Evolutionary conservation across 2,888 invertebrate genomes (phyloP).

Genomic region (Tenthredo distinguenda): DNA sequence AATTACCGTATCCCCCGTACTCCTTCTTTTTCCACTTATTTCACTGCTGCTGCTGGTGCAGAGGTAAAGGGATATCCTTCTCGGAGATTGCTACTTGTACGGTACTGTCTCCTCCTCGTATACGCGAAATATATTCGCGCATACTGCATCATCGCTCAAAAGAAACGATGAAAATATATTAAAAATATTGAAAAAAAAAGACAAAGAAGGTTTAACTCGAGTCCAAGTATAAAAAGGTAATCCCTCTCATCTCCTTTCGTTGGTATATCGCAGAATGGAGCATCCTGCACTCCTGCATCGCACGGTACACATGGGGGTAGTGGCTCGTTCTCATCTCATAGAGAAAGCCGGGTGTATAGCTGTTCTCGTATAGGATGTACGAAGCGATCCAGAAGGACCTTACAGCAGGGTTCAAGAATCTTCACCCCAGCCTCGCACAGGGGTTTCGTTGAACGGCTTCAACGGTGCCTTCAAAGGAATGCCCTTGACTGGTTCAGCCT

Average conservation of each 20-base stretch:
- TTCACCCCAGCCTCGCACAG: not conserved
- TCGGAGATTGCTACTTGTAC: slow-evolving; percentile 11
- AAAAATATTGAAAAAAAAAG: too few relatives aligned
- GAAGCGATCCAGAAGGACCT: slow-evolving; percentile 2
- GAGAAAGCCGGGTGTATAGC: not conserved
- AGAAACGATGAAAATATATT: too few relatives aligned
- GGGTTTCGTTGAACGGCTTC: not conserved
- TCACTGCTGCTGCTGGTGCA: not conserved
- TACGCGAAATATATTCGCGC: not conserved
- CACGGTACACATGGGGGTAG: not conserved
- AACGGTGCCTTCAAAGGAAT: slow-evolving; percentile 38
- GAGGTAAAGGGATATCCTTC: not conserved
- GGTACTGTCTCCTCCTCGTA: not conserved
- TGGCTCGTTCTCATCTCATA: not conserved
- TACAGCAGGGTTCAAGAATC: not conserved
- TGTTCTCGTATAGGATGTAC: not conserved
- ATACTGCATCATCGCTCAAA: too few relatives aligned
- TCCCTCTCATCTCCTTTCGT: not conserved
- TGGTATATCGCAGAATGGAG: not conserved
- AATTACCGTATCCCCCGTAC: slow-evolving; percentile 2
- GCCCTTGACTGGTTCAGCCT: slow-evolving; percentile 36
- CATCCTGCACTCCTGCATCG: not conserved
- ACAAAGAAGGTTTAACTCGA: not conserved
- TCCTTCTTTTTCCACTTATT: not conserved
- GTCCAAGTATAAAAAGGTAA: not conserved